Evolutionary conservation across 1,140 invertebrate species (phyloP).

Genomic region (Chionoecetes opilio): DNA sequence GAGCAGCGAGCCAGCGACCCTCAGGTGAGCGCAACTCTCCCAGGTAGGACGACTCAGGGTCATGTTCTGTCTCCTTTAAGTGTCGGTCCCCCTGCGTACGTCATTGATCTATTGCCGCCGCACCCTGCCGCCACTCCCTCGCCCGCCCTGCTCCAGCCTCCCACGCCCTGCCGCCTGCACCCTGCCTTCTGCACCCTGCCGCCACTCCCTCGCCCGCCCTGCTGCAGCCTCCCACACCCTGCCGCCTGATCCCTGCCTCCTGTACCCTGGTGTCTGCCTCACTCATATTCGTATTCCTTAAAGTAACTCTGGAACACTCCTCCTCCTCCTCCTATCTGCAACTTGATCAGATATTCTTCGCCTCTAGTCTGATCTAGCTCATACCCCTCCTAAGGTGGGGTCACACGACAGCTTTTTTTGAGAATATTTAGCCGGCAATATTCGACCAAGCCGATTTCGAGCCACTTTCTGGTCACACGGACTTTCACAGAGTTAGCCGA

Average conservation of each 20-base stretch:
- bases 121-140: neutral
- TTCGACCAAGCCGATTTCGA: too few species aligned
- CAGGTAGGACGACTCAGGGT: conserved; percentile 47
- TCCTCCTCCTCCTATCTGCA: too few species aligned
- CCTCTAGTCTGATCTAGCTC: too few species aligned
- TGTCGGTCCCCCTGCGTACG: conserved; percentile 57
- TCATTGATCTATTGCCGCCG: conserved; percentile 56
- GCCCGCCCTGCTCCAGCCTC: neutral
- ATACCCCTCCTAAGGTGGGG: too few species aligned
- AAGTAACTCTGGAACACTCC: too few species aligned
- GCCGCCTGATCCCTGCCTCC: neutral
- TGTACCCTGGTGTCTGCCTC: too few species aligned
- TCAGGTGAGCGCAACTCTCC: neutral
- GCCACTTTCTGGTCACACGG: too few species aligned
- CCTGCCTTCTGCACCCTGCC: neutral
- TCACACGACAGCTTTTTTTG: too few species aligned
- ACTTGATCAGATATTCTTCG: neutral
- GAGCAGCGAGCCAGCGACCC: neutral
- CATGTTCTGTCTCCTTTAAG: conserved; percentile 60
- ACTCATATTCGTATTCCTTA: too few species aligned
- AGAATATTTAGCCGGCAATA: too few species aligned
- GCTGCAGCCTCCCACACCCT: neutral
- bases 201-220: too few species aligned
- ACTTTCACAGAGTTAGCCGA: too few species aligned
- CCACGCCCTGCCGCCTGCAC: neutral